Conservation (phyloP, 2,113 vertebrate species). For the Neoarius graeffei region DNA sequence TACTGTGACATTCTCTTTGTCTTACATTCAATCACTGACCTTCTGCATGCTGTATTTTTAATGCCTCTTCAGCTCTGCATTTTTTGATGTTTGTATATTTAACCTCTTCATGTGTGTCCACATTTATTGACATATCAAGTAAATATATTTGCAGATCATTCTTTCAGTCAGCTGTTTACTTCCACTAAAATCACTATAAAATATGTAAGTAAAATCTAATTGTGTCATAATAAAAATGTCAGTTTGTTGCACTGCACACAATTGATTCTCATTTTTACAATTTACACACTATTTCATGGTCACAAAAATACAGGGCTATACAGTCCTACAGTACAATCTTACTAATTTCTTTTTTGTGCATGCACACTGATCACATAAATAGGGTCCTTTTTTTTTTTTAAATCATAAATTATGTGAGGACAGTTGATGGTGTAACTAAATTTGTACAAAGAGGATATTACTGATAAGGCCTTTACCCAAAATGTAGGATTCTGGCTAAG, state of each 20-base stretch:
- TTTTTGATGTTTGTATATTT: neutral
- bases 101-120: neutral
- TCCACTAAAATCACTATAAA: neutral
- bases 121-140: neutral
- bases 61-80: neutral
- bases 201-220: neutral
- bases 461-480: neutral
- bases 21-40: neutral
- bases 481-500: neutral
- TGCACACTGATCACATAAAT: neutral
- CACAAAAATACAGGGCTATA: neutral
- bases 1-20: neutral
- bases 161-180: neutral
- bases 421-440: neutral
- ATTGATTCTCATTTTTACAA: neutral
- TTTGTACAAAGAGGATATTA: neutral
- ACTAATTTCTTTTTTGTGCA: neutral
- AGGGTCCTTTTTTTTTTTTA: neutral
- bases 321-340: neutral
- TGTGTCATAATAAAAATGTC: neutral
- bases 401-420: neutral
- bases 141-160: neutral
- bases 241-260: neutral
- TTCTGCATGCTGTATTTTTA: neutral
- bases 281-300: neutral